A percentile compares a stretch with the other conserved stretches of the same genome.
Conservation (phyloP, 2,888 invertebrate genomes). For the Nezara viridula region DNA sequence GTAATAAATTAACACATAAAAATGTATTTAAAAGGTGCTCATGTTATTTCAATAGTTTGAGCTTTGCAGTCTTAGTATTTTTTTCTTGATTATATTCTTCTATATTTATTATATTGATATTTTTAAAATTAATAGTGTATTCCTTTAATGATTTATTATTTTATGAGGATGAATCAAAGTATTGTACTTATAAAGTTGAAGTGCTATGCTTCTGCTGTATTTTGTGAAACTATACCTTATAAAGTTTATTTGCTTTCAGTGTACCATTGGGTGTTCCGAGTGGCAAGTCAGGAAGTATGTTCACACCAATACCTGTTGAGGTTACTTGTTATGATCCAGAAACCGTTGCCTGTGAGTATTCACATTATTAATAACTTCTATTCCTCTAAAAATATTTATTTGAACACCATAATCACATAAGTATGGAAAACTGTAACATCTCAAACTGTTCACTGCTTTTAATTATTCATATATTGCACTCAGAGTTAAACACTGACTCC, state of each 20-base stretch:
- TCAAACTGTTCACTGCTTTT: neutral
- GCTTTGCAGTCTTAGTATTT: too few relatives aligned
- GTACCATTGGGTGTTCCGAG: slow-evolving; percentile 94
- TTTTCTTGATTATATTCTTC: too few relatives aligned
- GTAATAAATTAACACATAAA: too few relatives aligned
- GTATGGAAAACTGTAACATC: neutral
- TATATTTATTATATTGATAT: too few relatives aligned
- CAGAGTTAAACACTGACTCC: too few relatives aligned
- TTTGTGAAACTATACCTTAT: neutral
- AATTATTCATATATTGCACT: neutral
- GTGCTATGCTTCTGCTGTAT: neutral
- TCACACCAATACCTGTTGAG: slow-evolving; percentile 93
- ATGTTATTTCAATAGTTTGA: too few relatives aligned
- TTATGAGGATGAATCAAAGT: too few relatives aligned
- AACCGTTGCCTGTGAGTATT: slow-evolving; percentile 73
- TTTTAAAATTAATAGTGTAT: too few relatives aligned
- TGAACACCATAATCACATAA: neutral
- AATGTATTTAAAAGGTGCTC: too few relatives aligned
- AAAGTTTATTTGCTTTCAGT: slow-evolving; percentile 69
- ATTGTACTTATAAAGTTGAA: too few relatives aligned
- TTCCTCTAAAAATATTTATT: neutral
- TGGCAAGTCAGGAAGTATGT: slow-evolving; percentile 94
- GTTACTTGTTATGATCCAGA: slow-evolving; percentile 94
- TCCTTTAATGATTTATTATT: too few relatives aligned
- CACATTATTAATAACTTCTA: neutral